These are phyloP conservation scores for Falco naumanni DNA, from an alignment of 2,797 vertebrate species.

Conservation along the genomic window DNA sequence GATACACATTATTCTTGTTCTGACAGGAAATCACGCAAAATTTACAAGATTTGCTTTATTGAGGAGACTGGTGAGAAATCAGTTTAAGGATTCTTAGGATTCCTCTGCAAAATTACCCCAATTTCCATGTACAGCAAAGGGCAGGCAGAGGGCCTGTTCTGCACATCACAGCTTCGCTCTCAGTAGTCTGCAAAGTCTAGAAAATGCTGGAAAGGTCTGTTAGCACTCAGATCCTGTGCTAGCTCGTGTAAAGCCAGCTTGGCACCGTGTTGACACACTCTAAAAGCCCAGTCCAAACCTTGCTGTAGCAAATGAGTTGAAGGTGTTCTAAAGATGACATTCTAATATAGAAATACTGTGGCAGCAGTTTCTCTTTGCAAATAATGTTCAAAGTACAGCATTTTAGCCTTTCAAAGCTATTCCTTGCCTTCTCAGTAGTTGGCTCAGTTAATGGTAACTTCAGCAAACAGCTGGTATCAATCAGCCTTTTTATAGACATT, in stretches of 20 bases:
- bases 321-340: not conserved
- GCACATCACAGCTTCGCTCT: not conserved
- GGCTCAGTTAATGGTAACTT: not conserved
- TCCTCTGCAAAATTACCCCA: not conserved
- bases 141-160: not conserved
- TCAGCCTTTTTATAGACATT: not conserved
- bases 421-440: not conserved
- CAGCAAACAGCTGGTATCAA: not conserved
- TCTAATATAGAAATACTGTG: not conserved
- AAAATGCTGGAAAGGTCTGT: not conserved
- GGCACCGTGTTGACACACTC: accelerated
- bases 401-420: not conserved
- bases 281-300: not conserved
- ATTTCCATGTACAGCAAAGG: accelerated
- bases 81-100: not conserved
- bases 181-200: not conserved
- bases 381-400: not conserved
- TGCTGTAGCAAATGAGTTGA: not conserved
- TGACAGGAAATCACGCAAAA: not conserved
- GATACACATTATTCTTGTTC: not conserved
- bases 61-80: not conserved
- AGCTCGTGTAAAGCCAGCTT: not conserved
- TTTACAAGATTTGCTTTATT: not conserved
- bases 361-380: not conserved
- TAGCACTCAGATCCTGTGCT: not conserved